Percentiles rank a stretch among this genome's conserved stretches.
Conservation (phyloP, 2,797 vertebrate genomes). For the Bradypodion pumilum region DNA sequence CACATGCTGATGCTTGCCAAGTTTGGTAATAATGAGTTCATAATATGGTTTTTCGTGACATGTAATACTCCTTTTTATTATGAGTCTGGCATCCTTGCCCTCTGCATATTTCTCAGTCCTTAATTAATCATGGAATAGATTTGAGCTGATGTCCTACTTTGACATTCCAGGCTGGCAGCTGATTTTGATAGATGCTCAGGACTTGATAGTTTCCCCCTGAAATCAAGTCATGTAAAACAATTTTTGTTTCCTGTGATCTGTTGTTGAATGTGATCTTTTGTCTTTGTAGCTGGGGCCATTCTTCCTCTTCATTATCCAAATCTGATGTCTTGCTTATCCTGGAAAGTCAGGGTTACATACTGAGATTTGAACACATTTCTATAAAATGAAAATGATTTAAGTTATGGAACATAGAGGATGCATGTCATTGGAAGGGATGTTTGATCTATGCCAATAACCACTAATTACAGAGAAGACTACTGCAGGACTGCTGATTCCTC, state of each 20-base stretch:
- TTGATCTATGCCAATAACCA: no score
- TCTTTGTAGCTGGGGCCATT: no score
- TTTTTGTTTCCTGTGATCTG: no score
- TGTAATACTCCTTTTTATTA: neutral
- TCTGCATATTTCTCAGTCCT: neutral
- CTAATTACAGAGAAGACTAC: no score
- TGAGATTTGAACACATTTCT: neutral
- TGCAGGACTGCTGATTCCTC: no score
- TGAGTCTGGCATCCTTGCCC: neutral
- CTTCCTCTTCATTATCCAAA: neutral
- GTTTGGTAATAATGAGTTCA: neutral
- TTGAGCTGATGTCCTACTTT: neutral
- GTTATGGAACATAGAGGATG: neutral
- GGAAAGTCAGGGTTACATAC: no score
- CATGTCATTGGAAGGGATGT: neutral
- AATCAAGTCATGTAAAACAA: no score
- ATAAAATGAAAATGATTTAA: no score
- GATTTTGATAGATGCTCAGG: neutral
- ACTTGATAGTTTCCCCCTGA: neutral
- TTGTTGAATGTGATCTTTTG: neutral
- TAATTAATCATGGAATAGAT: neutral
- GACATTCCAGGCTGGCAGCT: neutral
- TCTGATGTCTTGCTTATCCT: neutral
- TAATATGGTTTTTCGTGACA: neutral
- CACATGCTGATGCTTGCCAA: neutral